Evolutionary conservation across 2,888 invertebrate species (phyloP).

Genomic region (Netelia melanura): DNA sequence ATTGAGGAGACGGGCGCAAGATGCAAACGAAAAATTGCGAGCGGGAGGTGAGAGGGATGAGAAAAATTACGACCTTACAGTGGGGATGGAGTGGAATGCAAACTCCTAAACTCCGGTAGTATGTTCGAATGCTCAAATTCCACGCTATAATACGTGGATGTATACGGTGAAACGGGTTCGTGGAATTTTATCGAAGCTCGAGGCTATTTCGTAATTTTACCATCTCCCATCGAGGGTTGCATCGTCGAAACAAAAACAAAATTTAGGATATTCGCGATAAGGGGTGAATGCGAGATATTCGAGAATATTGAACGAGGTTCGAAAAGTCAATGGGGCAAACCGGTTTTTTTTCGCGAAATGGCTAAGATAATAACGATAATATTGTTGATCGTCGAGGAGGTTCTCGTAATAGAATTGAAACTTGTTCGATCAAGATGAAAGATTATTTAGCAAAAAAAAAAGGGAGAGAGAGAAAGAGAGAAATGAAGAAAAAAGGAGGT

Average conservation of each 20-base stretch:
- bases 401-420: conserved; percentile 82
- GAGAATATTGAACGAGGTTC: conserved; percentile 7
- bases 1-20: conserved; percentile 2
- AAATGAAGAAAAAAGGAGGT: conserved; percentile 73
- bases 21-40: background rate
- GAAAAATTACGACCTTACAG: conserved; percentile 19
- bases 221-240: conserved; percentile 25
- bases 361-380: conserved; percentile 42
- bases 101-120: conserved; percentile 31
- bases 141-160: background rate
- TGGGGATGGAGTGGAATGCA: conserved; percentile 3
- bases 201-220: conserved; percentile 26
- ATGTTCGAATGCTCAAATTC: conserved; percentile 30
- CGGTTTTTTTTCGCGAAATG: background rate
- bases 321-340: background rate
- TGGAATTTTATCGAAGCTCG: conserved; percentile 33
- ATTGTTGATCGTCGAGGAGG: conserved; percentile 75
- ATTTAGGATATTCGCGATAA: conserved; percentile 15
- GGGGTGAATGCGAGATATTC: background rate
- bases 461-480: conserved; percentile 71
- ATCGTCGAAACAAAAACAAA: background rate
- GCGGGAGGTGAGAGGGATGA: background rate
- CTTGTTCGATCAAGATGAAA: conserved; percentile 82
- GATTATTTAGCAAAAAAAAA: conserved; percentile 71
- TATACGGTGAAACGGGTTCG: conserved; percentile 1